Evolutionary conservation across 2,888 invertebrate genomes (phyloP).

Genomic region (Eledona agricola): DNA sequence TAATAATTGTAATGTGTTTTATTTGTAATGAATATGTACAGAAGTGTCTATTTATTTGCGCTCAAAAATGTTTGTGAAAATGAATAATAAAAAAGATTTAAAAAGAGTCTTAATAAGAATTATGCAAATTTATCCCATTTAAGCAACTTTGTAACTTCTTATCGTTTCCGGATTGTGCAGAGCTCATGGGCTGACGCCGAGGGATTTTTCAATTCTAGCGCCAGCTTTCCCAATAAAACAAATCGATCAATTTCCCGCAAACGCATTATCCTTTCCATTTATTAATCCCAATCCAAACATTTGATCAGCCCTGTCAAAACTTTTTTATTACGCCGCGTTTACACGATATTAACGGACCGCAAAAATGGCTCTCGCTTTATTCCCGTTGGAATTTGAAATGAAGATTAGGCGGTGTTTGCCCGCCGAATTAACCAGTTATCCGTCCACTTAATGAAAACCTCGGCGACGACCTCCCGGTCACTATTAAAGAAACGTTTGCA

Average conservation of each 20-base stretch:
- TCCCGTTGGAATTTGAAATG: constrained; percentile 16
- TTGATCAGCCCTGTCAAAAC: constrained; percentile 18
- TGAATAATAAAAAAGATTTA: no score
- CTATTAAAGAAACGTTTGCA: constrained; percentile 6
- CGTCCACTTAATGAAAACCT: constrained; percentile 13
- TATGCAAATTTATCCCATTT: no score
- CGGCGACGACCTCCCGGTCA: not conserved
- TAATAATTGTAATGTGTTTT: no score
- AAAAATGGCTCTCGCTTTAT: constrained; percentile 12
- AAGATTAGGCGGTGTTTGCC: constrained; percentile 21
- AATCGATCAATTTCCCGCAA: constrained; percentile 8
- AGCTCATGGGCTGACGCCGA: no score
- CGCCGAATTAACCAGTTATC: constrained; percentile 6
- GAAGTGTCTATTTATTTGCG: no score
- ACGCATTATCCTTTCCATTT: constrained; percentile 10
- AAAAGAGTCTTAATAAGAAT: no score
- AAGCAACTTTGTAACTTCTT: no score
- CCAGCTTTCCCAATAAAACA: constrained; percentile 9
- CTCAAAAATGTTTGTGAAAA: no score
- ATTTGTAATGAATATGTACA: no score
- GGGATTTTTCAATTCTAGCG: no score
- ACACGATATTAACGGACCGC: constrained; percentile 13
- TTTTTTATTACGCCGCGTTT: constrained; percentile 19
- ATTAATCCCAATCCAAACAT: constrained; percentile 15
- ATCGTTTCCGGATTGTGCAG: no score